These are phyloP conservation scores for Endomychus coccineus DNA, from an alignment of 2,888 invertebrate genomes.

Conservation along the genomic window DNA sequence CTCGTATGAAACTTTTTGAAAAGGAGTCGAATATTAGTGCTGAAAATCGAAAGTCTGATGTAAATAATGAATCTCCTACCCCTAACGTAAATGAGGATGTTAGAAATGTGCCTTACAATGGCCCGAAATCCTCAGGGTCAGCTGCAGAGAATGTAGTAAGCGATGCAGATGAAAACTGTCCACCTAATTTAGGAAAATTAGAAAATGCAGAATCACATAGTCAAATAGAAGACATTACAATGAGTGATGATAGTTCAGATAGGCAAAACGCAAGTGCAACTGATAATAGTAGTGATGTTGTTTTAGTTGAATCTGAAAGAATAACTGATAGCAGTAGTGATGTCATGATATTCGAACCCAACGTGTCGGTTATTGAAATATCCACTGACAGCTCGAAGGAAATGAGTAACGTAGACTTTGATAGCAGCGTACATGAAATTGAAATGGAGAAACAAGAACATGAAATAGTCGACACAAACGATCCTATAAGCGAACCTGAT, in stretches of 20 bases:
- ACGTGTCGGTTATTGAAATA: background rate
- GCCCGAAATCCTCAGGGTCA: background rate
- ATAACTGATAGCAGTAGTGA: background rate
- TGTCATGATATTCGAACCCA: background rate
- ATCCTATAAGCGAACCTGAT: background rate
- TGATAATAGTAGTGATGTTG: no score
- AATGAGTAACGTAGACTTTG: no score
- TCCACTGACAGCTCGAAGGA: background rate
- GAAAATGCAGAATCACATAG: no score
- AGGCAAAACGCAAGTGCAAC: no score
- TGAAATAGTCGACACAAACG: no score
- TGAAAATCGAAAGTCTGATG: slow-evolving; percentile 11
- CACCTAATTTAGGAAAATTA: no score
- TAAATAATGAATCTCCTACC: slow-evolving; percentile 11
- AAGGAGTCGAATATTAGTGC: slow-evolving; percentile 12
- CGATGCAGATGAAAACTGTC: no score
- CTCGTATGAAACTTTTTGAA: slow-evolving; percentile 42
- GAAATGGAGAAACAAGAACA: no score
- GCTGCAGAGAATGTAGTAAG: background rate
- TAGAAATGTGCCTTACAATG: slow-evolving; percentile 5
- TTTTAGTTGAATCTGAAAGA: no score
- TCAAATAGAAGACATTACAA: no score
- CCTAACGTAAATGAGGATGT: slow-evolving; percentile 1
- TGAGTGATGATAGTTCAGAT: no score
- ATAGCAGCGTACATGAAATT: no score